Conservation (phyloP, 2,113 vertebrate species). For the Coturnix japonica region DNA sequence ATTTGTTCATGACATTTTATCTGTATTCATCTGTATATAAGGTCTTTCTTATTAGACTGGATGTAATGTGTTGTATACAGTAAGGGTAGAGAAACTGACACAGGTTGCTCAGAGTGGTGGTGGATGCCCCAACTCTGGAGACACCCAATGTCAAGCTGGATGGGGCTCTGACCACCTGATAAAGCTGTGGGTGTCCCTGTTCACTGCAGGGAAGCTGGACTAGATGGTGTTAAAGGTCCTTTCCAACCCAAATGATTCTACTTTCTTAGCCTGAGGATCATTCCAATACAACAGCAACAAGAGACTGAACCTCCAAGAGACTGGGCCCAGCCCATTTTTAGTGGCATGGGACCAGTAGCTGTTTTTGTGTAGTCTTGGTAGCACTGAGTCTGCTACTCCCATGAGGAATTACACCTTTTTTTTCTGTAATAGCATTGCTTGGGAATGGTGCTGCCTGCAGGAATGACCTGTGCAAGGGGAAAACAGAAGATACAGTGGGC, state of each 20-base stretch:
- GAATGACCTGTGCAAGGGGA: background rate
- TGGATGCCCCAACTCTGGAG: no score
- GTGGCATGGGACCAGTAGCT: background rate
- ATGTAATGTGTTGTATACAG: no score
- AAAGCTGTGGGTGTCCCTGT: no score
- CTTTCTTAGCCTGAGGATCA: background rate
- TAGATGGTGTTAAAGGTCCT: no score
- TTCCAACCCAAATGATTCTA: no score
- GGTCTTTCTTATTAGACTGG: background rate
- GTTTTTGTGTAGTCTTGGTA: background rate
- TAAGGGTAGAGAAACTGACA: no score
- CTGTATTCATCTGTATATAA: background rate
- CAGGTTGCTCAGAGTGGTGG: no score
- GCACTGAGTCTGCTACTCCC: background rate
- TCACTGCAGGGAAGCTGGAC: no score
- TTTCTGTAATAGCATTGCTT: background rate
- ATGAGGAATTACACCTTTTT: background rate
- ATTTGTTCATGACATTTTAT: background rate
- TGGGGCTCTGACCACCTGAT: no score
- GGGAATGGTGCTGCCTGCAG: background rate
- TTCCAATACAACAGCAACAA: background rate
- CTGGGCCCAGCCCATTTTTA: background rate
- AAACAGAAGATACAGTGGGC: background rate
- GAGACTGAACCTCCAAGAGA: background rate
- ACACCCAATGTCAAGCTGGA: no score